These are phyloP conservation scores for Harpagifer antarcticus DNA, from an alignment of 2,797 vertebrate genomes.

Conservation along the genomic window DNA sequence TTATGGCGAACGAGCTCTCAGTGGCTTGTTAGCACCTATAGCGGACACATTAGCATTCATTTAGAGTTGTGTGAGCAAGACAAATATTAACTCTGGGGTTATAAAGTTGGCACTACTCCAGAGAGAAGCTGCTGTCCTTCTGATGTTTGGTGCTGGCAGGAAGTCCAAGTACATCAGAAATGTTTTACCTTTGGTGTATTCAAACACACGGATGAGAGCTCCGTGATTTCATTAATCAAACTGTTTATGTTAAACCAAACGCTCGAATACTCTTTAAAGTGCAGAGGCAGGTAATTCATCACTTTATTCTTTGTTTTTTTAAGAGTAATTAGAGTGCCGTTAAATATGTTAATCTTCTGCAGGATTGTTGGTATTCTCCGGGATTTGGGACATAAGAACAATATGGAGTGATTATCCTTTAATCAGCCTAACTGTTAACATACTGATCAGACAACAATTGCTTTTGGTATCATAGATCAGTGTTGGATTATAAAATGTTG, in stretches of 20 bases:
- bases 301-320: not conserved
- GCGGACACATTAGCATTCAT: not conserved
- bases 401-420: not conserved
- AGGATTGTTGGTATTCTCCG: not conserved
- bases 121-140: constrained; percentile 8
- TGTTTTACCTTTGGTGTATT: constrained; percentile 28
- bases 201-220: constrained; percentile 13
- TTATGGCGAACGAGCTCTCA: not conserved
- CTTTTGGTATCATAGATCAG: constrained; percentile 1
- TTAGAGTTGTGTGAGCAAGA: not conserved
- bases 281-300: not conserved
- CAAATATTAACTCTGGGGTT: not conserved
- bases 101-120: constrained; percentile 3
- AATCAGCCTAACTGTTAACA: constrained; percentile 6
- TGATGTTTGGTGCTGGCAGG: constrained; percentile 15
- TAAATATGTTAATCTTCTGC: not conserved
- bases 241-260: not conserved
- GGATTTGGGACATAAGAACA: not conserved
- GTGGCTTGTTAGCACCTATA: not conserved
- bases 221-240: constrained; percentile 20
- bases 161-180: constrained; percentile 21
- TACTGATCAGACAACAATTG: constrained; percentile 11
- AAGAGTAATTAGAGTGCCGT: not conserved
- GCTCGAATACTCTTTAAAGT: not conserved
- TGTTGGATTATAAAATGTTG: constrained; percentile 17